These are phyloP conservation scores for Drosophila punjabiensis DNA, from an alignment of 1,140 invertebrate species.

Conservation along the genomic window DNA sequence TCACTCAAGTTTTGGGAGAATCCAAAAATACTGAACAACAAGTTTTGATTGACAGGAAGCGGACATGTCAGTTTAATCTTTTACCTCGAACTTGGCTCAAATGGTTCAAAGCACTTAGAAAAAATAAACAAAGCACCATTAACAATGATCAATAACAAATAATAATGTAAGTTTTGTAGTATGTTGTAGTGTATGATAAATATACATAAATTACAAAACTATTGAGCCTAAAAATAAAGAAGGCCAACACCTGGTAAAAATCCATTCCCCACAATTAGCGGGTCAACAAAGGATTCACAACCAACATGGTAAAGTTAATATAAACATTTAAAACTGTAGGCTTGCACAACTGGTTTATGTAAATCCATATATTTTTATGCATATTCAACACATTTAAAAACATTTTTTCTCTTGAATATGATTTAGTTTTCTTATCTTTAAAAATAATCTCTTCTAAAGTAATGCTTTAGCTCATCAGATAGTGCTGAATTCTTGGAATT, in stretches of 20 bases:
- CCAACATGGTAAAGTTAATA: neutral
- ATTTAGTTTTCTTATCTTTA: neutral
- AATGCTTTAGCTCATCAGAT: neutral
- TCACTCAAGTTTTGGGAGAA: conserved; percentile 18
- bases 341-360: neutral
- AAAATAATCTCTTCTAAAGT: neutral
- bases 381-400: neutral
- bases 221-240: neutral
- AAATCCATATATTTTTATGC: neutral
- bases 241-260: neutral
- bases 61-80: conserved; percentile 7
- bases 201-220: too few relatives aligned
- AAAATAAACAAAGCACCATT: conserved; percentile 1
- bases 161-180: neutral
- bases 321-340: neutral
- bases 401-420: neutral
- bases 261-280: neutral
- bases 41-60: conserved; percentile 11
- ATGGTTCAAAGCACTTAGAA: neutral
- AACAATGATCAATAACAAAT: neutral
- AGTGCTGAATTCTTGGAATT: neutral
- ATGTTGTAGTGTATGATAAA: neutral
- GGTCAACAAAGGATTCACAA: neutral
- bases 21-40: conserved; percentile 33
- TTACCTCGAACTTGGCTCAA: conserved; percentile 32